Conservation (phyloP, 2,797 vertebrate species). For the Sciurus vulgaris region DNA sequence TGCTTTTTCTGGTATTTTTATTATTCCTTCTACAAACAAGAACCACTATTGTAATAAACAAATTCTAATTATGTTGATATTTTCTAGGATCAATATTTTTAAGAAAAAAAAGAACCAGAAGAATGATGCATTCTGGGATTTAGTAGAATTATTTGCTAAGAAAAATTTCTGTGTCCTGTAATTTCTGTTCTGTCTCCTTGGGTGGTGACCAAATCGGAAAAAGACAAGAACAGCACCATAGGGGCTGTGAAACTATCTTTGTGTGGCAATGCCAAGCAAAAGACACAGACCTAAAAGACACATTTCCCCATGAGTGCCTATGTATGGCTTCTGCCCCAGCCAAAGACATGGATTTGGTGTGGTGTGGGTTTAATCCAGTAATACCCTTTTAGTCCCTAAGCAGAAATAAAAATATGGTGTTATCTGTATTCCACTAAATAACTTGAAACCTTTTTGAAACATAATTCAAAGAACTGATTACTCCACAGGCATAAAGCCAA, state of each 20-base stretch:
- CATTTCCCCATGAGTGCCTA: not conserved
- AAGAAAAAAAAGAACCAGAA: not conserved
- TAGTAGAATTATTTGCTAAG: slow-evolving; percentile 22
- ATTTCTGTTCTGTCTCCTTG: slow-evolving; percentile 46
- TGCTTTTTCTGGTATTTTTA: slow-evolving; percentile 25
- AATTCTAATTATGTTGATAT: not conserved
- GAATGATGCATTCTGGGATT: slow-evolving; percentile 15
- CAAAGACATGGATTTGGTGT: not conserved
- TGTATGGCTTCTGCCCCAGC: not conserved
- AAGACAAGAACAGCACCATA: not conserved
- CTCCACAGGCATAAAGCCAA: slow-evolving; percentile 33
- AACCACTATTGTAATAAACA: not conserved
- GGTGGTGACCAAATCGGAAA: not conserved
- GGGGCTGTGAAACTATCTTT: not conserved
- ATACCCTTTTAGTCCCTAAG: not conserved
- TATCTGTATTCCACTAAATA: slow-evolving; percentile 27
- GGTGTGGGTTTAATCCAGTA: not conserved
- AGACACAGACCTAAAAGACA: slow-evolving; percentile 1
- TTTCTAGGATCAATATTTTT: slow-evolving; percentile 23
- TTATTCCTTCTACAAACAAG: slow-evolving; percentile 21
- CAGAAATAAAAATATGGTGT: slow-evolving; percentile 42
- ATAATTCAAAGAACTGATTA: slow-evolving; percentile 65
- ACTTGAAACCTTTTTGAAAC: slow-evolving; percentile 57
- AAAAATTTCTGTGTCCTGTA: not conserved
- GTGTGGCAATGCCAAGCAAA: not conserved